Conservation (phyloP, 92 coral and sea anemone species). For the Anthopleura xanthogrammica region DNA sequence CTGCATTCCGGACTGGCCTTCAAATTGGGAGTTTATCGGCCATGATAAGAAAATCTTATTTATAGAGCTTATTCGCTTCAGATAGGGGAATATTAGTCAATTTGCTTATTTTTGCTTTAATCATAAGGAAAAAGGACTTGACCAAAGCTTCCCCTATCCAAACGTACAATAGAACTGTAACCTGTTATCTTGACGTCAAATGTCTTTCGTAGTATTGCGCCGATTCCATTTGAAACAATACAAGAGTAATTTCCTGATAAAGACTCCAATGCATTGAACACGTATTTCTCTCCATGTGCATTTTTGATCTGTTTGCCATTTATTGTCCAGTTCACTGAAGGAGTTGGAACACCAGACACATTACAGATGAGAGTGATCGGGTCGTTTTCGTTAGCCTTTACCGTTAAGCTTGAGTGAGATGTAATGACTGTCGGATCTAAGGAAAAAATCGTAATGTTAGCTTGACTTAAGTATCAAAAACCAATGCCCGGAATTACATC, state of each 20-base stretch:
- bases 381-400: not conserved
- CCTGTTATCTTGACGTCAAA: not conserved
- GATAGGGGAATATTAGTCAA: too few relatives aligned
- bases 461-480: not conserved
- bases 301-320: not conserved
- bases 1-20: too few relatives aligned
- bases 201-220: not conserved
- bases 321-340: constrained; percentile 45
- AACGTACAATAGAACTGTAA: not conserved
- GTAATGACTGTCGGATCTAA: constrained; percentile 6
- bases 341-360: constrained; percentile 29
- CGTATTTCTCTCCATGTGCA: not conserved
- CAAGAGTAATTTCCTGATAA: not conserved
- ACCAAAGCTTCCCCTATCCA: too few relatives aligned
- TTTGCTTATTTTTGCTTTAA: too few relatives aligned
- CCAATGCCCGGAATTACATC: too few relatives aligned
- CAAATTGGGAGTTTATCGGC: too few relatives aligned
- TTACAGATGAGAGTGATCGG: not conserved
- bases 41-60: too few relatives aligned
- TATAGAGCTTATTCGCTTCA: too few relatives aligned
- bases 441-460: not conserved
- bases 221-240: not conserved
- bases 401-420: not conserved
- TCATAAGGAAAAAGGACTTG: too few relatives aligned
- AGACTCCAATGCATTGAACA: not conserved